A percentile compares a stretch with the other conserved stretches of the same genome.
Evolutionary conservation across 2,888 invertebrate genomes (phyloP).

Genomic region (Melieria crassipennis): DNA sequence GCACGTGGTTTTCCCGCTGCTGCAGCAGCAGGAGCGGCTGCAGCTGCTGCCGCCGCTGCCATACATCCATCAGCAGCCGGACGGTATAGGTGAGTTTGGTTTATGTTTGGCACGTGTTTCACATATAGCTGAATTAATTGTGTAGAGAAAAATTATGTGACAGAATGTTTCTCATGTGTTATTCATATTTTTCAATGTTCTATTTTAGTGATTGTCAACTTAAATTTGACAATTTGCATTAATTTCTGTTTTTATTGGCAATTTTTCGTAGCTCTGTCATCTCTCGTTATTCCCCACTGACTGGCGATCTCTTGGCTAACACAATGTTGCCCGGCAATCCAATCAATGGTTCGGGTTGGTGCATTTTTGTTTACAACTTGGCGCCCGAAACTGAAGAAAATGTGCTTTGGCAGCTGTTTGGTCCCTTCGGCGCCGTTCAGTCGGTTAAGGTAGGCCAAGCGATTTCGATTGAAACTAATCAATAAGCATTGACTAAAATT

Average conservation of each 20-base stretch:
- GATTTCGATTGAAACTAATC: neutral
- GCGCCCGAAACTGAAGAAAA: slow-evolving; percentile 97
- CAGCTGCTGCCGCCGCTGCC: slow-evolving; percentile 62
- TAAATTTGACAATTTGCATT: slow-evolving; percentile 11
- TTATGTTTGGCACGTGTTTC: no score
- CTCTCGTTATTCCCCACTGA: slow-evolving; percentile 83
- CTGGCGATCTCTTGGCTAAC: slow-evolving; percentile 80
- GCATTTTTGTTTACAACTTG: slow-evolving; percentile 94
- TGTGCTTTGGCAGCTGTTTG: slow-evolving; percentile 96
- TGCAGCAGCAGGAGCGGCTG: slow-evolving; percentile 61
- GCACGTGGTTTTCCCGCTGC: slow-evolving; percentile 83
- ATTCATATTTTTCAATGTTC: neutral
- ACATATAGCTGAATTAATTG: no score
- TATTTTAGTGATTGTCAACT: neutral
- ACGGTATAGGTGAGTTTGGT: slow-evolving; percentile 60
- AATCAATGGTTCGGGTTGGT: slow-evolving; percentile 82
- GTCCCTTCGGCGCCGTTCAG: slow-evolving; percentile 97
- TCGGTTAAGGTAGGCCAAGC: slow-evolving; percentile 86
- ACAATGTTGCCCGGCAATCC: slow-evolving; percentile 86
- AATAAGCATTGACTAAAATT: no score
- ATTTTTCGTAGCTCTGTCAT: slow-evolving; percentile 60
- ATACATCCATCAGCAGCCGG: slow-evolving; percentile 65
- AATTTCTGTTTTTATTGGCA: neutral
- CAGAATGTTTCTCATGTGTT: neutral
- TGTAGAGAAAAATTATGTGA: neutral